A percentile compares a stretch with the other conserved stretches of the same genome.
These are phyloP conservation scores for Erpobdella octoculata DNA, from an alignment of 2,888 invertebrate species.

Conservation along the genomic window DNA sequence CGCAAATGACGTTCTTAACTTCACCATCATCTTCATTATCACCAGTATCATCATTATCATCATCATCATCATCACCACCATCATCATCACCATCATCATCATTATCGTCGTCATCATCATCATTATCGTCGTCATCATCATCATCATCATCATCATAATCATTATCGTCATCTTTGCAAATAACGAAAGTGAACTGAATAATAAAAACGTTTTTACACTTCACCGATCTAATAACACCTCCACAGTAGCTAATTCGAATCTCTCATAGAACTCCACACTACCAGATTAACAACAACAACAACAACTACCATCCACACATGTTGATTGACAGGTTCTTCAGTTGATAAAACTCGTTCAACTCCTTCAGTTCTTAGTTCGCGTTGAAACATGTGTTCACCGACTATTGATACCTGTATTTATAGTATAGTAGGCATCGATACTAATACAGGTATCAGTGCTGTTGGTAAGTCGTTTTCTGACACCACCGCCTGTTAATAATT, in stretches of 20 bases:
- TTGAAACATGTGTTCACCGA: no score
- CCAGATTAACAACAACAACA: not conserved
- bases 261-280: not conserved
- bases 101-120: conserved; percentile 19
- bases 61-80: not conserved
- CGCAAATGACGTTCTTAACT: no score
- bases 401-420: no score
- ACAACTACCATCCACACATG: not conserved
- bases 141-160: not conserved
- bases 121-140: not conserved
- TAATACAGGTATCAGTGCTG: no score
- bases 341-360: no score
- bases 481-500: no score
- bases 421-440: no score
- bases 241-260: not conserved
- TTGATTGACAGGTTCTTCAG: no score
- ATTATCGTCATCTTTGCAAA: not conserved
- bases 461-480: no score
- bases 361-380: no score
- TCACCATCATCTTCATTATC: no score
- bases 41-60: no score
- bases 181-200: not conserved
- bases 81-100: conserved; percentile 23
- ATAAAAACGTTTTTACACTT: not conserved
- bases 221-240: not conserved